Percentiles rank a stretch among this genome's conserved stretches.
These are phyloP conservation scores for Bombus impatiens DNA, from an alignment of 1,140 invertebrate genomes.

Conservation along the genomic window DNA sequence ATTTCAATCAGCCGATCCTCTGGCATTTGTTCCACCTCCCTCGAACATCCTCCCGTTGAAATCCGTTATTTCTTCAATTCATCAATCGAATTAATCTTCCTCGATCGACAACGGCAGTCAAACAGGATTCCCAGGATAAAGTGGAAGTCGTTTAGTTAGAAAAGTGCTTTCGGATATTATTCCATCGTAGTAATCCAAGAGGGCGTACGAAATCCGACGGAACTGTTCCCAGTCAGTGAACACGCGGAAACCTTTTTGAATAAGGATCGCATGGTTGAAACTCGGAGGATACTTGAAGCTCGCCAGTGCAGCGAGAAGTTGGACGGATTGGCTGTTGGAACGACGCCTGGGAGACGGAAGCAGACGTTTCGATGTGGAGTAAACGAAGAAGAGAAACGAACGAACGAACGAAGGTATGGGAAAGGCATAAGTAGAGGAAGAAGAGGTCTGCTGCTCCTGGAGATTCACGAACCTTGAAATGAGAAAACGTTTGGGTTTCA, in stretches of 20 bases:
- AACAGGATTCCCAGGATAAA: constrained; percentile 5
- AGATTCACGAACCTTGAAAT: constrained; percentile 54
- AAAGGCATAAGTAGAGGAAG: constrained; percentile 46
- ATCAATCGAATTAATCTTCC: constrained; percentile 23
- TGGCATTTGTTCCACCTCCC: too few relatives aligned
- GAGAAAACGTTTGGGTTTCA: constrained; percentile 44
- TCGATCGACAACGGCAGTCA: background rate
- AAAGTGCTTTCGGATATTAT: constrained; percentile 61
- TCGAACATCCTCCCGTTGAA: too few relatives aligned
- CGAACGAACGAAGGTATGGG: constrained; percentile 38
- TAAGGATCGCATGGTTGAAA: constrained; percentile 61
- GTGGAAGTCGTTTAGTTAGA: constrained; percentile 49
- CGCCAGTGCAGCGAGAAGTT: constrained; percentile 59
- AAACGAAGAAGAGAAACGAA: constrained; percentile 52
- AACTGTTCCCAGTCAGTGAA: constrained; percentile 56
- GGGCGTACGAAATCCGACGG: constrained; percentile 51
- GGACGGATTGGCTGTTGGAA: constrained; percentile 65
- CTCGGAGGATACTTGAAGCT: constrained; percentile 63
- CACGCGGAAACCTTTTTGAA: constrained; percentile 60
- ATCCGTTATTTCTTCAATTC: constrained; percentile 11
- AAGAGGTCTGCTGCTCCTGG: constrained; percentile 47
- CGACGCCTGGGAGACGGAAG: constrained; percentile 58
- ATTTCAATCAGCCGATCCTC: background rate
- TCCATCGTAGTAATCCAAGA: constrained; percentile 53
- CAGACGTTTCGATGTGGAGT: constrained; percentile 56